These are phyloP conservation scores for Tholera decimalis DNA, from an alignment of 2,888 invertebrate species.

Conservation along the genomic window DNA sequence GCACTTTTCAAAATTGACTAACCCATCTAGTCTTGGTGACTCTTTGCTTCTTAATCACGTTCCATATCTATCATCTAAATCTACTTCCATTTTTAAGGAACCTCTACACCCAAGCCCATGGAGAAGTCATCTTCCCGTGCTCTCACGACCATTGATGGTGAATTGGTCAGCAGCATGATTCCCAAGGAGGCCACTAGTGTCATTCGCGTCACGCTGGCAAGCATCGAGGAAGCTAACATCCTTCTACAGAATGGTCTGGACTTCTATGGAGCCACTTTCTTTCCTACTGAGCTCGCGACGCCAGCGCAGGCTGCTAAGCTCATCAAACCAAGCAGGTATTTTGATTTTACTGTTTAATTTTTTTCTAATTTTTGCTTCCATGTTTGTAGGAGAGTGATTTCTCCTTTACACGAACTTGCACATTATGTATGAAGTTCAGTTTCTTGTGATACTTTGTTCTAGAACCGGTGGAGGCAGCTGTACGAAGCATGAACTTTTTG, in stretches of 20 bases:
- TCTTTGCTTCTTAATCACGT: conserved; percentile 3
- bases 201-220: conserved; percentile 94
- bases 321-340: conserved; percentile 89
- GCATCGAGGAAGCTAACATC: conserved; percentile 94
- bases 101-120: conserved; percentile 85
- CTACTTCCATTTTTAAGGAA: conserved; percentile 71
- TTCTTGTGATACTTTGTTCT: background rate
- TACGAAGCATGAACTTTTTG: background rate
- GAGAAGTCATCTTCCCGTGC: conserved; percentile 84
- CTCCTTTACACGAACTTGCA: too few species aligned
- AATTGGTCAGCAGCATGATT: conserved; percentile 88
- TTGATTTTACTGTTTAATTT: background rate
- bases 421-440: background rate
- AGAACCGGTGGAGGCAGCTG: background rate
- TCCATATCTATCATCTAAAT: background rate
- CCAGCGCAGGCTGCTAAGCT: conserved; percentile 92
- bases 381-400: background rate
- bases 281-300: conserved; percentile 95
- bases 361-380: background rate
- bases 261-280: conserved; percentile 97
- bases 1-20: conserved; percentile 47
- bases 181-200: conserved; percentile 93
- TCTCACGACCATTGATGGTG: conserved; percentile 86
- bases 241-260: conserved; percentile 96
- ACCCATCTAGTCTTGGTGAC: conserved; percentile 10